These are phyloP conservation scores for Girardinichthys multiradiatus DNA, from an alignment of 2,113 vertebrate genomes.

Conservation along the genomic window DNA sequence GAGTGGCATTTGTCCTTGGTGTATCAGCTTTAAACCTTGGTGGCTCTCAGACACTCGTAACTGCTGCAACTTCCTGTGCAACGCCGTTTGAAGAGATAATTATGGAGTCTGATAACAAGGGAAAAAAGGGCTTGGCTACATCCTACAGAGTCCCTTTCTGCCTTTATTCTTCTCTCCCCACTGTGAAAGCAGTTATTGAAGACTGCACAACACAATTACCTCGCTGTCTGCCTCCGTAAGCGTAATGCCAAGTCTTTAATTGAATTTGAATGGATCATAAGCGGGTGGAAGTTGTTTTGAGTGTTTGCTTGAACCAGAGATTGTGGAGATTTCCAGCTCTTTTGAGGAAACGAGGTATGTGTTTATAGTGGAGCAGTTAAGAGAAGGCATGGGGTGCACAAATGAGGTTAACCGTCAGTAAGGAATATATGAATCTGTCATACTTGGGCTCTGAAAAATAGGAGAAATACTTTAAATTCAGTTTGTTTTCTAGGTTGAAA, in stretches of 20 bases:
- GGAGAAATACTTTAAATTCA: background rate
- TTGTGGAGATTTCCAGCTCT: constrained; percentile 49
- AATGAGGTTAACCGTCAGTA: constrained; percentile 1
- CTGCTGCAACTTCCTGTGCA: constrained; percentile 68
- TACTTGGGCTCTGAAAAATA: background rate
- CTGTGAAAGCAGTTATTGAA: constrained; percentile 67
- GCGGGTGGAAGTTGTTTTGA: constrained; percentile 55
- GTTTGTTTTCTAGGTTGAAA: background rate
- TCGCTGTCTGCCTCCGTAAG: constrained; percentile 47
- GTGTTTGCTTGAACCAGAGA: constrained; percentile 30
- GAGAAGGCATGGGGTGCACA: constrained; percentile 18
- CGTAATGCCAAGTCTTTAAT: constrained; percentile 55
- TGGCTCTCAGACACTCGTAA: constrained; percentile 54
- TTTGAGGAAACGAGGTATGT: constrained; percentile 51
- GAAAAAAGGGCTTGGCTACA: constrained; percentile 69
- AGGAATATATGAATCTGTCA: constrained; percentile 3
- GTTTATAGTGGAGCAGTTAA: constrained; percentile 4
- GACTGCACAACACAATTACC: constrained; percentile 63
- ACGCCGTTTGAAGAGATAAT: constrained; percentile 76
- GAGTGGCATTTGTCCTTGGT: constrained; percentile 15
- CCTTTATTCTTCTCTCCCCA: constrained; percentile 11
- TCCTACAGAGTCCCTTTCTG: constrained; percentile 31
- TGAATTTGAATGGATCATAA: constrained; percentile 54
- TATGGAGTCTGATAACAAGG: constrained; percentile 70
- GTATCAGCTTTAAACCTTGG: constrained; percentile 30